Conservation (phyloP, 2,113 vertebrate genomes). For the Platichthys stellatus region DNA sequence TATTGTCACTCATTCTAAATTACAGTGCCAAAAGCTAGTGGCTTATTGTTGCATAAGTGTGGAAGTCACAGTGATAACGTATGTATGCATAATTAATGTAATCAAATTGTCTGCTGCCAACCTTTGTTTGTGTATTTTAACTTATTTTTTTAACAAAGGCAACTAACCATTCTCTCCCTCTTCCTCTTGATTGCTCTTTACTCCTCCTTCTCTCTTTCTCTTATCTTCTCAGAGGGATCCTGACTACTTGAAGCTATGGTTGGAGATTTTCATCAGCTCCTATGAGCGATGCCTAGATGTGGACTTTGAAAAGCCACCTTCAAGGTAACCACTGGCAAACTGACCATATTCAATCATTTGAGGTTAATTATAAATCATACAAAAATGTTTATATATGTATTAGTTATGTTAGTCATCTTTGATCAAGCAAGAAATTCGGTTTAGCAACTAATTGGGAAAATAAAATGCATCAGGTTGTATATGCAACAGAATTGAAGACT, state of each 20-base stretch:
- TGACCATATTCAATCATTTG: too few relatives aligned
- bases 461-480: too few relatives aligned
- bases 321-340: slow-evolving; percentile 83
- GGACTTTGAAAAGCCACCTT: slow-evolving; percentile 96
- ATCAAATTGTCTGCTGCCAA: not conserved
- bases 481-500: too few relatives aligned
- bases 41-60: too few relatives aligned
- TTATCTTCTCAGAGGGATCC: slow-evolving; percentile 90
- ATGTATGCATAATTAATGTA: not conserved
- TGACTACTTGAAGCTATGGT: slow-evolving; percentile 96
- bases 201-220: not conserved
- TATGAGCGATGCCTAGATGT: slow-evolving; percentile 95
- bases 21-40: too few relatives aligned
- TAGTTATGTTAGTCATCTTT: too few relatives aligned
- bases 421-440: too few relatives aligned
- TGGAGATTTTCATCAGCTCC: slow-evolving; percentile 96
- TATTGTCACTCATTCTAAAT: not conserved
- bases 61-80: too few relatives aligned
- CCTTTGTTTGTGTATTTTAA: too few relatives aligned
- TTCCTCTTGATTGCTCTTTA: not conserved
- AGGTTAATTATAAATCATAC: too few relatives aligned
- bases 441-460: too few relatives aligned
- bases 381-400: too few relatives aligned
- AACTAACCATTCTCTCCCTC: slow-evolving; percentile 7
- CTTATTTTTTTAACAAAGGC: not conserved